Percentiles rank a stretch among this genome's conserved stretches.
phyloP scores from a whole-genome alignment of 2,113 vertebrate genomes.

The Guaruba guarouba region DNA sequence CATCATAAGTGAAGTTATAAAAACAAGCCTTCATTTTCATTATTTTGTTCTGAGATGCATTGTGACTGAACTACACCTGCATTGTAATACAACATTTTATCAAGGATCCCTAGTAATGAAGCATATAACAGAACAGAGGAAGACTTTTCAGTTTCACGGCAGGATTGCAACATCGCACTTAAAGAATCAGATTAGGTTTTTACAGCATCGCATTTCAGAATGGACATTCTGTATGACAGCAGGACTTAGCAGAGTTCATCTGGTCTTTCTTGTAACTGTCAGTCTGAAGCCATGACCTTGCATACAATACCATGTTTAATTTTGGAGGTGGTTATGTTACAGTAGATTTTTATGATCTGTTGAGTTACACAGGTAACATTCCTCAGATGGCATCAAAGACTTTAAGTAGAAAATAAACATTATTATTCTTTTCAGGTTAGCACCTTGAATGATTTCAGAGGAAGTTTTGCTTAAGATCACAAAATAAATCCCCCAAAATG shows the following conservation, averaged over 20 bases:
- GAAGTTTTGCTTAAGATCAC: background rate
- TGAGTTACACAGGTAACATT: background rate
- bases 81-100: background rate
- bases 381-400: background rate
- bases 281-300: background rate
- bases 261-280: background rate
- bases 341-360: background rate
- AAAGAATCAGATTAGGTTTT: background rate
- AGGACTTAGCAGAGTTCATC: background rate
- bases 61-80: background rate
- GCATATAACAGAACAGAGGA: background rate
- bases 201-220: background rate
- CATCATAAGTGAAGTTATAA: background rate
- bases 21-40: background rate
- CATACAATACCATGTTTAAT: background rate
- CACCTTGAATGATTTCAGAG: background rate
- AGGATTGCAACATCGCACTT: background rate
- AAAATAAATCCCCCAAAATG: conserved; percentile 13
- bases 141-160: background rate
- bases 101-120: background rate
- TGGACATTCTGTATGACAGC: background rate
- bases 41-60: background rate
- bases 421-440: background rate
- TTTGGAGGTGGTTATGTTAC: background rate
- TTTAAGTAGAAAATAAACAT: background rate